Evolutionary conservation across 2,797 vertebrate genomes (phyloP).

Genomic region (Gadopsis marmoratus): DNA sequence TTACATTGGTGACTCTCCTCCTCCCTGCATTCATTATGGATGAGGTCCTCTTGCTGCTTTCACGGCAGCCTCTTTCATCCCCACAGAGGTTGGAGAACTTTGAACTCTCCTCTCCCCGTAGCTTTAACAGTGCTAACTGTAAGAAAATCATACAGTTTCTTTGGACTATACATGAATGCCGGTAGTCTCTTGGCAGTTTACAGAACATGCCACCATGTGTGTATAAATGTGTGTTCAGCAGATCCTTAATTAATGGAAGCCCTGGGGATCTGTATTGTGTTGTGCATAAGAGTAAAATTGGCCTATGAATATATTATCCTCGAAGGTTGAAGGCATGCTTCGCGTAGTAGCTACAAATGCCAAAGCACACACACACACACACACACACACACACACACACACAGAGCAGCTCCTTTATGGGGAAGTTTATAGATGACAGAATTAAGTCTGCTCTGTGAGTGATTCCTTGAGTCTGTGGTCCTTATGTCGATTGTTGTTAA

Average conservation of each 20-base stretch:
- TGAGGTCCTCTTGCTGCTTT: slow-evolving; percentile 67
- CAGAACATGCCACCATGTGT: slow-evolving; percentile 58
- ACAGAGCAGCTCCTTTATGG: slow-evolving; percentile 55
- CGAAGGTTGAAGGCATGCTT: slow-evolving; percentile 54
- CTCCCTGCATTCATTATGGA: slow-evolving; percentile 70
- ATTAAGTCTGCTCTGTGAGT: slow-evolving; percentile 69
- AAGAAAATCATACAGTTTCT: slow-evolving; percentile 54
- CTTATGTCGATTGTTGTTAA: slow-evolving; percentile 78
- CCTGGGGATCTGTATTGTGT: slow-evolving; percentile 60
- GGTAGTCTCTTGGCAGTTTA: slow-evolving; percentile 58
- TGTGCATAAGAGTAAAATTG: slow-evolving; percentile 73
- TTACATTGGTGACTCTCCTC: slow-evolving; percentile 52
- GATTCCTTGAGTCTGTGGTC: slow-evolving; percentile 71
- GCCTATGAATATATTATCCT: slow-evolving; percentile 76
- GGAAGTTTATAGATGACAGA: slow-evolving; percentile 74
- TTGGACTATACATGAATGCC: slow-evolving; percentile 16
- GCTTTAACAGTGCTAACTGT: slow-evolving; percentile 43
- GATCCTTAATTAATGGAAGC: slow-evolving; percentile 75
- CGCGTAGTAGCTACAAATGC: slow-evolving; percentile 41
- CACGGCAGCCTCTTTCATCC: slow-evolving; percentile 71
- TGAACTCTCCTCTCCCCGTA: slow-evolving; percentile 55
- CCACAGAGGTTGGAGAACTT: slow-evolving; percentile 60
- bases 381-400: not conserved
- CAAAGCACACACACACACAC: not conserved
- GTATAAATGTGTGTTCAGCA: slow-evolving; percentile 74